These are phyloP conservation scores for Dicentrarchus labrax DNA, from an alignment of 2,113 vertebrate genomes.

Conservation along the genomic window DNA sequence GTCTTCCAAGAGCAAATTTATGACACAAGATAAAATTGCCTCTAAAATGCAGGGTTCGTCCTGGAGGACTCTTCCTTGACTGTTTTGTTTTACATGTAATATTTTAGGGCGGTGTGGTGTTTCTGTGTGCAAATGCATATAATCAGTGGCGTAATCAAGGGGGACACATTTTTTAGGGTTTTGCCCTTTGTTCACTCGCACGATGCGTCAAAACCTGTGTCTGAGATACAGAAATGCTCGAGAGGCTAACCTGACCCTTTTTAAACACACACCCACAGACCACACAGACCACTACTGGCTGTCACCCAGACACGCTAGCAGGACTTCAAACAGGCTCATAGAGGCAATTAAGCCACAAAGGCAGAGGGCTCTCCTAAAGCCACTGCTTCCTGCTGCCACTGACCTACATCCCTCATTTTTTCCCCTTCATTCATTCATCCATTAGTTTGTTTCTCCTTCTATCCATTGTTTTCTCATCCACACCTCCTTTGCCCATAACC, in stretches of 20 bases:
- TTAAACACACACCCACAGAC: constrained; percentile 18
- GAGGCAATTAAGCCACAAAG: constrained; percentile 65
- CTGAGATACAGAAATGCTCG: constrained; percentile 27
- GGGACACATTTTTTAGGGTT: neutral
- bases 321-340: constrained; percentile 64
- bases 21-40: constrained; percentile 35
- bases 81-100: constrained; percentile 16
- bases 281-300: constrained; percentile 43
- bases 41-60: constrained; percentile 30
- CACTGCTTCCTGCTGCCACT: constrained; percentile 62
- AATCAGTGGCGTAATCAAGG: constrained; percentile 14
- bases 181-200: constrained; percentile 29
- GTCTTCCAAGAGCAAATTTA: constrained; percentile 46
- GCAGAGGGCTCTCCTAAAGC: constrained; percentile 65
- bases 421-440: constrained; percentile 29
- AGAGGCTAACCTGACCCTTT: constrained; percentile 13
- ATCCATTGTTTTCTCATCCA: constrained; percentile 47
- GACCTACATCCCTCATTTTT: constrained; percentile 55
- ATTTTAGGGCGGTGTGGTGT: neutral
- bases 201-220: constrained; percentile 15
- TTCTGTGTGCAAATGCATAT: neutral
- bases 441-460: constrained; percentile 36
- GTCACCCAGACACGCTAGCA: constrained; percentile 52
- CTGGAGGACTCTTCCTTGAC: constrained; percentile 5
- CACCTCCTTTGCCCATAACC: constrained; percentile 13